Percentiles rank a stretch among this genome's conserved stretches.
Conservation (phyloP, 2,113 vertebrate genomes). For the Tauraco erythrolophus region DNA sequence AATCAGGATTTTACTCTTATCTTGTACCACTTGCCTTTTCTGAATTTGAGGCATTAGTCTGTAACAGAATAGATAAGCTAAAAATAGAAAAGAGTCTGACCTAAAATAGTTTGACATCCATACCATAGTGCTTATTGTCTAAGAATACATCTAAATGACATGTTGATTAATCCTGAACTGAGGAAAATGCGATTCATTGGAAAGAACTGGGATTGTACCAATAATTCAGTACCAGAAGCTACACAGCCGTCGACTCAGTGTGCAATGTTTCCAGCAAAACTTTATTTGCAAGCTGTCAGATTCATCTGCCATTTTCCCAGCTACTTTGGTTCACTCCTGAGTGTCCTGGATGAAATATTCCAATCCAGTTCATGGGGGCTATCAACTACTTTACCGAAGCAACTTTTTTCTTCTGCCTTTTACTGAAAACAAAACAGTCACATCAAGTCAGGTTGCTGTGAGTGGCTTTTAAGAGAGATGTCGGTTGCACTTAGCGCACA, state of each 20-base stretch:
- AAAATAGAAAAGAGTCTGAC: conserved; percentile 59
- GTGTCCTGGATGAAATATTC: background rate
- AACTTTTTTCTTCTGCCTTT: background rate
- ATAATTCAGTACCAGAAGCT: conserved; percentile 48
- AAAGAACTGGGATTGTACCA: conserved; percentile 53
- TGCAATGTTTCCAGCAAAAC: conserved; percentile 10
- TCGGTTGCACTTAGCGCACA: conserved; percentile 58
- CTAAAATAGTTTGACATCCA: conserved; percentile 65
- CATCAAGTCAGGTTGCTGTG: conserved; percentile 45
- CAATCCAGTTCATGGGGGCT: background rate
- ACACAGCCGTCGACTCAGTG: background rate
- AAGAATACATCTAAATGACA: conserved; percentile 55
- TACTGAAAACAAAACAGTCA: conserved; percentile 49
- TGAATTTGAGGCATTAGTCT: conserved; percentile 36
- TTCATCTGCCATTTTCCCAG: conserved; percentile 50
- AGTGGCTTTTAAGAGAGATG: conserved; percentile 63
- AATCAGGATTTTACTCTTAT: background rate
- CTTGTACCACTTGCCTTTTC: background rate
- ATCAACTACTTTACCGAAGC: background rate
- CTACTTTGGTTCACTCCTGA: background rate
- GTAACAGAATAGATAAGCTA: conserved; percentile 11
- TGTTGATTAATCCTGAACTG: conserved; percentile 53
- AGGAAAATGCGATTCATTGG: conserved; percentile 58
- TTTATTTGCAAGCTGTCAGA: conserved; percentile 65
- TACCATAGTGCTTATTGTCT: conserved; percentile 55